Conservation (phyloP, 2,113 vertebrate genomes). For the Grallaria varia region DNA sequence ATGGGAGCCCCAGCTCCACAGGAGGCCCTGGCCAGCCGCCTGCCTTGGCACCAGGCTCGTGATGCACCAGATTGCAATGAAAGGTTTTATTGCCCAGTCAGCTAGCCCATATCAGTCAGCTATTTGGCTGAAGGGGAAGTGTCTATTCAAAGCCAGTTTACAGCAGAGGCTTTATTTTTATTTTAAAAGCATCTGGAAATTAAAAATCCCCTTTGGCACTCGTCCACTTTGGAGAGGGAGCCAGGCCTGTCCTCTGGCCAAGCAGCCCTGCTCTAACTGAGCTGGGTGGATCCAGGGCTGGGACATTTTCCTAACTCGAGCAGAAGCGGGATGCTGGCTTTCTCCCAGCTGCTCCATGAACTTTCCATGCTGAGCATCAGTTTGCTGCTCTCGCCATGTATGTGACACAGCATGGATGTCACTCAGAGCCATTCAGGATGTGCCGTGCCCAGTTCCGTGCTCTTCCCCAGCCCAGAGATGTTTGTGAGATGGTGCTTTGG, state of each 20-base stretch:
- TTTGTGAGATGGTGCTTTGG: not conserved
- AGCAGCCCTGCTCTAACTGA: slow-evolving; percentile 30
- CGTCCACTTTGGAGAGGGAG: slow-evolving; percentile 50
- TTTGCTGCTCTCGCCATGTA: not conserved
- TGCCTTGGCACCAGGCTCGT: fast-evolving
- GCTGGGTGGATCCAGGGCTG: slow-evolving; percentile 2
- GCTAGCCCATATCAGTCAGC: not conserved
- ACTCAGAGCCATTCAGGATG: not conserved
- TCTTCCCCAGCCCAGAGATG: not conserved
- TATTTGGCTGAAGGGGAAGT: slow-evolving; percentile 53
- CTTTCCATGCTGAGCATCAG: not conserved
- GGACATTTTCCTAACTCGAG: not conserved
- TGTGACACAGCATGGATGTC: fast-evolving
- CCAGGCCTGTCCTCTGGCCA: slow-evolving; percentile 64
- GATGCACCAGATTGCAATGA: not conserved
- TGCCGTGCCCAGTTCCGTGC: not conserved
- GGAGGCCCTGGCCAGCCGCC: fast-evolving
- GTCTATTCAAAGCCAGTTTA: slow-evolving; percentile 65
- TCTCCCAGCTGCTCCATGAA: not conserved
- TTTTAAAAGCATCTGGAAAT: slow-evolving; percentile 78
- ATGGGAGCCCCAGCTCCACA: not conserved
- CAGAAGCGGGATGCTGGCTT: not conserved
- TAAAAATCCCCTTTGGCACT: slow-evolving; percentile 69
- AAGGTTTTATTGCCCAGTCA: slow-evolving; percentile 8
- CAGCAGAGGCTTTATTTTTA: slow-evolving; percentile 70